A percentile compares a stretch with the other conserved stretches of the same genome.
These are phyloP conservation scores for Zosterops borbonicus DNA, from an alignment of 2,113 vertebrate genomes.

Conservation along the genomic window DNA sequence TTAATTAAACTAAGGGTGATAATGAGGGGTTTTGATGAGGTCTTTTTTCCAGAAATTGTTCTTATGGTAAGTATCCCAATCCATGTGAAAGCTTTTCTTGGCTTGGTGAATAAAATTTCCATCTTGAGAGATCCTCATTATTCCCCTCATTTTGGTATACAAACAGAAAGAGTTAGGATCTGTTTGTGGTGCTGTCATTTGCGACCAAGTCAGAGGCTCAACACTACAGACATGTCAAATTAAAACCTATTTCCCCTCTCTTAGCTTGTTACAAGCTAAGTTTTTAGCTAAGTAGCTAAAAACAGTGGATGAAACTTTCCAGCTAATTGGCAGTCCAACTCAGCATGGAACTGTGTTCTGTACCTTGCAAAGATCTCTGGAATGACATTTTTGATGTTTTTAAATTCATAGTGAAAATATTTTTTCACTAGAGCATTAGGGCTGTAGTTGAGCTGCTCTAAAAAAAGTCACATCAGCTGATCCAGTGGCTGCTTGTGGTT, in stretches of 20 bases:
- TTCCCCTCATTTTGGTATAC: background rate
- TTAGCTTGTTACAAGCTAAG: background rate
- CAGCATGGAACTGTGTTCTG: background rate
- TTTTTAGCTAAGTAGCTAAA: background rate
- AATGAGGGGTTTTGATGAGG: background rate
- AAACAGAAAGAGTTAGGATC: background rate
- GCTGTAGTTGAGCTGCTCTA: background rate
- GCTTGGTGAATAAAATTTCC: background rate
- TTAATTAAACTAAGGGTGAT: background rate
- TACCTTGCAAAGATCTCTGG: background rate
- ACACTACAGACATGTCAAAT: background rate
- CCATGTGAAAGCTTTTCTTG: background rate
- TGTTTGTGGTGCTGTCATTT: background rate
- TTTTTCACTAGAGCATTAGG: background rate
- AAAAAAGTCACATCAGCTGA: background rate
- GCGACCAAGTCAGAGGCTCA: background rate
- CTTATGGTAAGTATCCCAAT: background rate
- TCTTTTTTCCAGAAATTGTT: background rate
- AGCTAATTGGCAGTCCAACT: background rate
- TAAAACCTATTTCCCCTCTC: background rate
- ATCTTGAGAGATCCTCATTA: background rate
- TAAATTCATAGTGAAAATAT: background rate
- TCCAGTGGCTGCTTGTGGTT: slow-evolving; percentile 9
- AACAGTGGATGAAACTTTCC: background rate
- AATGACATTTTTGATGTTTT: background rate